Evolutionary conservation across 92 coral and sea anemone species (phyloP), one percentile per base, ranked within the genome.

Genomic region (Porites lobata): DNA sequence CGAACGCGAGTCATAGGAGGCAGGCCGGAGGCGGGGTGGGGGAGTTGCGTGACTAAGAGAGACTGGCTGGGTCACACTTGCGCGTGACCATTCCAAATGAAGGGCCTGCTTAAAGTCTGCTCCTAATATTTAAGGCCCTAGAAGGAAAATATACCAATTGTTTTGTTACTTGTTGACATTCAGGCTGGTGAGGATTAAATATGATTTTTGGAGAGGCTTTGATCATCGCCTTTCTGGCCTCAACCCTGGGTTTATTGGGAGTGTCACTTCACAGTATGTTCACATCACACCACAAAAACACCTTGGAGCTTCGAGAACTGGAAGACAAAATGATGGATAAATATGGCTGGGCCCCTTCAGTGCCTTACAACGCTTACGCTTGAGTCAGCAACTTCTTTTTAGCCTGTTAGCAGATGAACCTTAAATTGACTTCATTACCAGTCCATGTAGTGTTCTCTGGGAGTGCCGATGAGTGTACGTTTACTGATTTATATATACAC

Each of bases 321-420:
- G 87, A 84, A n/a, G 87, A 84, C 51, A 50, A 75, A 29, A 84
- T 84, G 87, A 84, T 74, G 87, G 87, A 73, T 19, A 84, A 84
- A 24, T 84, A 84, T 22, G 87, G 87, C 53, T 84, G 87, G 87
- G 71, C 70, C 5, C 87, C 87, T 4, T 84, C 87, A 1, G 80
- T 84, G 3, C 74, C 79, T 5, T 84, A 84, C 21, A 62, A 74
- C 13, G 50, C 80, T 1, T 84, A 84, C 65, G 2, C 11, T 50
- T 73, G 29, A 56, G 74, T 38, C 17, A 14, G 51, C 56, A 21
- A 29, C 2, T n/a, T 56, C 15, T 29, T 14, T 22, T 52, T 38
- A 38, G 47, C 47, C 47, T 38, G 47, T 38, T 4, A 38, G 47
- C 47, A 4, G 47, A 38, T 38, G 47, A 0, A 38, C 47, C 47